Conservation (phyloP, 2,797 vertebrate species). For the Alosa sapidissima region DNA sequence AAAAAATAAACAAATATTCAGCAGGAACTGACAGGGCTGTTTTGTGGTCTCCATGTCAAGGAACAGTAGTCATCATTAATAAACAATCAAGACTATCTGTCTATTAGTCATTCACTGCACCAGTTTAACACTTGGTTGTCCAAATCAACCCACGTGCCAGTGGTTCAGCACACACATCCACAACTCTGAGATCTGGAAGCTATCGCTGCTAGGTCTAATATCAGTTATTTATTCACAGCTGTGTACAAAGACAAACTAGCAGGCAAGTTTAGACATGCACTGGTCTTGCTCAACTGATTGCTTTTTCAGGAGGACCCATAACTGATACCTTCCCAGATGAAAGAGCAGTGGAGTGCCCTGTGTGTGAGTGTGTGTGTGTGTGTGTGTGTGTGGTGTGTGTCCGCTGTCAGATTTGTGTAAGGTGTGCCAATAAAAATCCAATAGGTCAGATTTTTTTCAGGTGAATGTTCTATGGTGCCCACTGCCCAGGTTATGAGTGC, state of each 20-base stretch:
- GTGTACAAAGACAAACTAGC: neutral
- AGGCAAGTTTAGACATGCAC: neutral
- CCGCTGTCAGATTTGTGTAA: too few species aligned
- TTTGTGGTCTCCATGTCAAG: conserved; percentile 6
- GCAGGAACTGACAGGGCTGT: neutral
- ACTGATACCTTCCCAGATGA: too few species aligned
- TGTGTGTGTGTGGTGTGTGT: too few species aligned
- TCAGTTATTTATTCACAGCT: neutral
- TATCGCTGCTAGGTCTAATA: neutral
- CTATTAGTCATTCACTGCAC: neutral
- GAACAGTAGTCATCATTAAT: neutral
- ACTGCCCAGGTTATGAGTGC: too few species aligned
- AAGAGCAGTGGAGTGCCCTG: too few species aligned
- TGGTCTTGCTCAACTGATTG: neutral
- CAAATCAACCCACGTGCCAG: too few species aligned
- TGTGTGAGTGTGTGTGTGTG: too few species aligned
- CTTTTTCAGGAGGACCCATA: neutral
- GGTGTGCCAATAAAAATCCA: too few species aligned
- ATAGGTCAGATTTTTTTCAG: too few species aligned
- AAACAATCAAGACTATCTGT: neutral
- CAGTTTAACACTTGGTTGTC: neutral
- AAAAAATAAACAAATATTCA: neutral
- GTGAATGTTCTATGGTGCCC: too few species aligned
- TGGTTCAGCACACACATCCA: neutral
- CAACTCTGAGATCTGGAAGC: neutral